A percentile compares a stretch with the other conserved stretches of the same genome.
phyloP scores from a whole-genome alignment of 2,888 invertebrate species.

The Drosophila prolongata region DNA sequence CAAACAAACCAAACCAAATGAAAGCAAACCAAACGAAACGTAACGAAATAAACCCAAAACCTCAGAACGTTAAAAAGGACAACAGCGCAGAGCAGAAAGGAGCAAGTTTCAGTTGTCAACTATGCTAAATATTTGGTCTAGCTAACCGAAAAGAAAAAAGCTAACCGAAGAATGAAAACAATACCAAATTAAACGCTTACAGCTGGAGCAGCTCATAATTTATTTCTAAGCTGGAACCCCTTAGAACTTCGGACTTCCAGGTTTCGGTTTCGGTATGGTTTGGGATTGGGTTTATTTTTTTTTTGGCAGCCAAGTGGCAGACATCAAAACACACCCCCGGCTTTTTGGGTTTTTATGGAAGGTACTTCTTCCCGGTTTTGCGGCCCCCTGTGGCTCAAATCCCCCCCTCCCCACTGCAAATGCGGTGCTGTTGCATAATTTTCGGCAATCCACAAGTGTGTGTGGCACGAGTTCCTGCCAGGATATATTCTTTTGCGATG shows the following conservation, averaged over 20 bases:
- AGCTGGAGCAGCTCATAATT: constrained; percentile 47
- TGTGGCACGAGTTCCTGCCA: constrained; percentile 64
- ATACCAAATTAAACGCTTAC: constrained; percentile 70
- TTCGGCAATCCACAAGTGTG: constrained; percentile 83
- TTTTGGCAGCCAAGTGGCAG: constrained; percentile 71
- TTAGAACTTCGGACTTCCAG: constrained; percentile 16
- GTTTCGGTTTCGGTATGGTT: constrained; percentile 4
- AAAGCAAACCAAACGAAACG: constrained; percentile 67
- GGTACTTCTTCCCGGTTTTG: constrained; percentile 12
- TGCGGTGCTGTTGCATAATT: constrained; percentile 75
- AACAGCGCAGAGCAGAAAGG: constrained; percentile 36
- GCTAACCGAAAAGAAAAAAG: constrained; percentile 8
- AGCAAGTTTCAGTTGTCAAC: constrained; percentile 47
- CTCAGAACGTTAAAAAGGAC: constrained; percentile 76
- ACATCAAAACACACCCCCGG: constrained; percentile 71
- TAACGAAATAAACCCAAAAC: constrained; percentile 77
- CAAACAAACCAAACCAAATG: constrained; percentile 59
- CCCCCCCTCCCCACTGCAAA: constrained; percentile 26
- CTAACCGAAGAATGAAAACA: constrained; percentile 49
- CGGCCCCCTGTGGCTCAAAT: constrained; percentile 11
- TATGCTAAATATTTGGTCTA: constrained; percentile 35
- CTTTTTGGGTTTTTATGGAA: constrained; percentile 18
- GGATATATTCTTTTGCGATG: constrained; percentile 57
- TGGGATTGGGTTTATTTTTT: constrained; percentile 2
- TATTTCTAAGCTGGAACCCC: constrained; percentile 35